Evolutionary conservation across 2,888 invertebrate species (phyloP).

Genomic region (Melinopterus prodromus): DNA sequence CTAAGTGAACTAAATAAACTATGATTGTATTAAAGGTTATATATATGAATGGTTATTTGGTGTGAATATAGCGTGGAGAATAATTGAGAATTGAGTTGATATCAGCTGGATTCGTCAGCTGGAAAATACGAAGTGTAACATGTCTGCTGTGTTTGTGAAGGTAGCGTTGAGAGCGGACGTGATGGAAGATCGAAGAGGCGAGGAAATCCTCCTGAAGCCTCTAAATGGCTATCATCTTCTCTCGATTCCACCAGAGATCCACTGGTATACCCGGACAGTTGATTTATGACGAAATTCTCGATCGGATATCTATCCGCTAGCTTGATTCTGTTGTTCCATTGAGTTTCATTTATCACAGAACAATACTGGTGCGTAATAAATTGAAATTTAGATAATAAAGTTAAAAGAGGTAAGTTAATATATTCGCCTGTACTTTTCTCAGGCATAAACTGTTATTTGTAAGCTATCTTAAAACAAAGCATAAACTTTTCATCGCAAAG

Average conservation of each 20-base stretch:
- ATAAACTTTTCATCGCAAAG: no score
- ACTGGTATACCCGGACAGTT: conserved; percentile 49
- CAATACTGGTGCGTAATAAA: not conserved
- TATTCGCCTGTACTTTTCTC: no score
- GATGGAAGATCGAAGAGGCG: not conserved
- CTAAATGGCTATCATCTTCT: conserved; percentile 57
- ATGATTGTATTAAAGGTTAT: no score
- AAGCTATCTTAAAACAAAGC: no score
- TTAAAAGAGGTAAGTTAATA: no score
- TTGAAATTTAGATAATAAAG: no score
- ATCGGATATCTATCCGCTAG: not conserved
- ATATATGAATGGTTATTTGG: not conserved
- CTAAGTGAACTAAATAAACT: no score
- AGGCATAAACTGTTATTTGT: no score
- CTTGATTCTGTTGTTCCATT: not conserved
- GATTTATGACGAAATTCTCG: conserved; percentile 49
- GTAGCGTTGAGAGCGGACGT: conserved; percentile 34
- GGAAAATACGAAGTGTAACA: not conserved
- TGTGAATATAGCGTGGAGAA: not conserved
- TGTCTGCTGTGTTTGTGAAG: conserved; percentile 5
- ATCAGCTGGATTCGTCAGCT: not conserved
- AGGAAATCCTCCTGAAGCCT: conserved; percentile 48
- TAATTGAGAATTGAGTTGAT: no score
- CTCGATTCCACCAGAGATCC: conserved; percentile 52
- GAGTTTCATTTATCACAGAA: not conserved